Conservation (phyloP, 35 echinoderm and acorn worm species). For the Apostichopus parvimensis region DNA sequence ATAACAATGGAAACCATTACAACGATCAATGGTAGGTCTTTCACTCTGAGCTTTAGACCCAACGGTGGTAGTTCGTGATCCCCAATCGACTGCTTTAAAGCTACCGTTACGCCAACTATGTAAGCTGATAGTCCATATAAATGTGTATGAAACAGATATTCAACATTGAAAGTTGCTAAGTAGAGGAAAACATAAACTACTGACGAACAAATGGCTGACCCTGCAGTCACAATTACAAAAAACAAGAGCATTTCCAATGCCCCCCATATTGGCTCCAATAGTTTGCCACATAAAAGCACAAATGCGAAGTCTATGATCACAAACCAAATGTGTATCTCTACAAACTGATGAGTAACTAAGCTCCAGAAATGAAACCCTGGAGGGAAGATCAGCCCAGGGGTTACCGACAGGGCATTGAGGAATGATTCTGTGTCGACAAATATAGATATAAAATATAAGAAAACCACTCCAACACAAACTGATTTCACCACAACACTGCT, state of each 20-base stretch:
- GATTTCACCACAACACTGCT: conserved; percentile 97
- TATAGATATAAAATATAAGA: conserved; percentile 89
- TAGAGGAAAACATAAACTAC: conserved; percentile 93
- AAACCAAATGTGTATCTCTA: conserved; percentile 94
- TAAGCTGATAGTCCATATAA: conserved; percentile 84
- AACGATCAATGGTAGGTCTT: conserved; percentile 69
- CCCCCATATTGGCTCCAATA: conserved; percentile 93
- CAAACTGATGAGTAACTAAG: conserved; percentile 87
- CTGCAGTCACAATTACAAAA: conserved; percentile 75
- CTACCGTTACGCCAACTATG: conserved; percentile 75
- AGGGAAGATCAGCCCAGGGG: conserved; percentile 89
- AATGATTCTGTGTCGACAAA: conserved; percentile 65
- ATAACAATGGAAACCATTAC: conserved; percentile 63
- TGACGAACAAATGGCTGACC: conserved; percentile 75
- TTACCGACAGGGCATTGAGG: conserved; percentile 79
- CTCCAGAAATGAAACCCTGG: conserved; percentile 97
- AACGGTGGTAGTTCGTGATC: conserved; percentile 73
- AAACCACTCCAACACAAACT: conserved; percentile 71
- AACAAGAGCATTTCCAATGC: conserved; percentile 96
- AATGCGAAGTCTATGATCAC: conserved; percentile 71
- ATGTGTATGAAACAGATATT: conserved; percentile 81
- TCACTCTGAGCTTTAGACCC: conserved; percentile 62
- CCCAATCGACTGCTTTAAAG: conserved; percentile 89
- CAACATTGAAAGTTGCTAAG: conserved; percentile 80
- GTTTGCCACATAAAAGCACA: conserved; percentile 78